phyloP scores from a whole-genome alignment of 2,797 vertebrate genomes.

The Acridotheres tristis region DNA sequence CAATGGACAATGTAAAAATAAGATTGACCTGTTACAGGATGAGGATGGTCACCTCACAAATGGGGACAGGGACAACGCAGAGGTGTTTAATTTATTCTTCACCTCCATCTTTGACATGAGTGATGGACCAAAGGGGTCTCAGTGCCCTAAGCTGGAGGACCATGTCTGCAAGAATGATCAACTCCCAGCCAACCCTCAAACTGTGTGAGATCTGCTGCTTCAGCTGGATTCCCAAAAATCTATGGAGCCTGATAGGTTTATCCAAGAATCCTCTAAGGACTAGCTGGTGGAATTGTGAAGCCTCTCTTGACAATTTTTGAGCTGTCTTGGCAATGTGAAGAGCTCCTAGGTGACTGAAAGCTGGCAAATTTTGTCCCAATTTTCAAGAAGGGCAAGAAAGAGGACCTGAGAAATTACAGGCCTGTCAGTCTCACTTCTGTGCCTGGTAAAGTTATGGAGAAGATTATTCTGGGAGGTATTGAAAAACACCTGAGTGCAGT shows the following conservation, averaged over 20 bases:
- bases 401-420: not conserved
- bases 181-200: not conserved
- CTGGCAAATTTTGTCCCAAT: rapidly evolving
- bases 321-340: not conserved
- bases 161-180: not conserved
- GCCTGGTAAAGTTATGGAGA: not conserved
- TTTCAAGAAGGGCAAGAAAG: not conserved
- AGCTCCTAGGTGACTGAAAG: not conserved
- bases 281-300: not conserved
- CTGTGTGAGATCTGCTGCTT: not conserved
- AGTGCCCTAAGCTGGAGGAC: not conserved
- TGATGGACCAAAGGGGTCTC: not conserved
- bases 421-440: not conserved
- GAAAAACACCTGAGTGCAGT: not conserved
- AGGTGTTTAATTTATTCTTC: not conserved
- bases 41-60: not conserved
- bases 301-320: not conserved
- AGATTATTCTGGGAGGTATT: not conserved
- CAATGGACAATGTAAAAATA: not conserved
- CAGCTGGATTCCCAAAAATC: not conserved
- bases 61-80: rapidly evolving
- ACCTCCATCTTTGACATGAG: not conserved
- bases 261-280: not conserved
- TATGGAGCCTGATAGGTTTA: not conserved
- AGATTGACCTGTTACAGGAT: not conserved